Evolutionary conservation across 2,888 invertebrate species (phyloP).

Genomic region (Conops quadrifasciatus): DNA sequence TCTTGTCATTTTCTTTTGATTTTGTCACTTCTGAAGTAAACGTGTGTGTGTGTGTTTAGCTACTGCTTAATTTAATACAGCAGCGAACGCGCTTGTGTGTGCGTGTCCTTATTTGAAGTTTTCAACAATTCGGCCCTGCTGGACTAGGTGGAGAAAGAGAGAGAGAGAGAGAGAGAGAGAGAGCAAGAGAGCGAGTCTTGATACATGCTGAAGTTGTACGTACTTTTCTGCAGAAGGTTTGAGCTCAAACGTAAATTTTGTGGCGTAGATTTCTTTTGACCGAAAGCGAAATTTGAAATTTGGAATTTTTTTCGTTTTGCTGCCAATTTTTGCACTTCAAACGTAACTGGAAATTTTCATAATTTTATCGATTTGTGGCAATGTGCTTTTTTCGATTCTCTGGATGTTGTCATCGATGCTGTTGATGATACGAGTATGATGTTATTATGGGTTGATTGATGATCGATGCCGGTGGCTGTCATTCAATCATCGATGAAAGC

Average conservation of each 20-base stretch:
- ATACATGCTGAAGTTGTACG: neutral
- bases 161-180: too few relatives aligned
- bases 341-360: constrained; percentile 8
- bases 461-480: too few relatives aligned
- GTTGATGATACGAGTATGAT: neutral
- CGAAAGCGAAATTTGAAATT: constrained; percentile 11
- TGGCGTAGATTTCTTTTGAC: constrained; percentile 12
- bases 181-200: too few relatives aligned
- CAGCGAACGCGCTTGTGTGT: neutral
- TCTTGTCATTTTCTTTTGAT: neutral
- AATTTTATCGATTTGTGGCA: neutral
- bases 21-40: constrained; percentile 9
- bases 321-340: neutral
- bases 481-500: neutral
- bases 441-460: too few relatives aligned
- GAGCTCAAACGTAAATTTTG: constrained; percentile 26
- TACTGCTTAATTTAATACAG: neutral
- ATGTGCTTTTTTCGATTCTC: neutral
- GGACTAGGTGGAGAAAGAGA: too few relatives aligned
- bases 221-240: constrained; percentile 12
- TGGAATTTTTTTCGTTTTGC: constrained; percentile 9
- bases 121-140: neutral
- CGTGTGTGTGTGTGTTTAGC: neutral
- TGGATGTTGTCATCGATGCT: neutral
- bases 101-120: neutral